Conservation (phyloP, 2,888 invertebrate species). For the Empis stercorea region DNA sequence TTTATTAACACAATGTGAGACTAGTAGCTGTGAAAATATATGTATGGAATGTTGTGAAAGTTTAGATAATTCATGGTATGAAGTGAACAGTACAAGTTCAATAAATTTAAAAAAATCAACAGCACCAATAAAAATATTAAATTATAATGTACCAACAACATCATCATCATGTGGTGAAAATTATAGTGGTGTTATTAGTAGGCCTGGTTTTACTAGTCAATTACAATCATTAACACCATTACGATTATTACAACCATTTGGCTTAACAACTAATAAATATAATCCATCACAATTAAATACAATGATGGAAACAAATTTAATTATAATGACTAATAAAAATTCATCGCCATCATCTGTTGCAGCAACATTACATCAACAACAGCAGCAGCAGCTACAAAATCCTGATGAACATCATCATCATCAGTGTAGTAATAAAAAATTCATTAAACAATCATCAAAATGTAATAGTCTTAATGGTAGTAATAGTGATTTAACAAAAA, state of each 20-base stretch:
- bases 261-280: conserved; percentile 11
- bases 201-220: not conserved
- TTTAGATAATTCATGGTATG: conserved; percentile 17
- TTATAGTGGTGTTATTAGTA: not conserved
- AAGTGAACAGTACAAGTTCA: conserved; percentile 11
- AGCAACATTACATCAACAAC: not conserved
- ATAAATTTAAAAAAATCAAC: conserved; percentile 3
- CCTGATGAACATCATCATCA: not conserved
- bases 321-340: conserved; percentile 5
- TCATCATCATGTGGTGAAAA: not conserved
- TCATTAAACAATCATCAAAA: conserved; percentile 11
- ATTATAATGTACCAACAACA: not conserved
- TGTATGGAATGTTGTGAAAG: conserved; percentile 22
- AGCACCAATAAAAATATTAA: not conserved
- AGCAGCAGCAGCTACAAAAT: not conserved
- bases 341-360: conserved; percentile 4
- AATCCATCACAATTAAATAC: conserved; percentile 14
- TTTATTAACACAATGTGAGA: conserved; percentile 22
- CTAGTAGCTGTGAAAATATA: conserved; percentile 23
- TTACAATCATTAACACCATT: not conserved
- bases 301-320: conserved; percentile 17
- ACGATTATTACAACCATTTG: conserved; percentile 9
- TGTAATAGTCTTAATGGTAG: conserved; percentile 17
- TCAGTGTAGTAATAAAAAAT: conserved; percentile 10
- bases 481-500: conserved; percentile 14